Evolutionary conservation across 2,888 invertebrate species (phyloP).

Genomic region (Ommatoiulus sabulosus): DNA sequence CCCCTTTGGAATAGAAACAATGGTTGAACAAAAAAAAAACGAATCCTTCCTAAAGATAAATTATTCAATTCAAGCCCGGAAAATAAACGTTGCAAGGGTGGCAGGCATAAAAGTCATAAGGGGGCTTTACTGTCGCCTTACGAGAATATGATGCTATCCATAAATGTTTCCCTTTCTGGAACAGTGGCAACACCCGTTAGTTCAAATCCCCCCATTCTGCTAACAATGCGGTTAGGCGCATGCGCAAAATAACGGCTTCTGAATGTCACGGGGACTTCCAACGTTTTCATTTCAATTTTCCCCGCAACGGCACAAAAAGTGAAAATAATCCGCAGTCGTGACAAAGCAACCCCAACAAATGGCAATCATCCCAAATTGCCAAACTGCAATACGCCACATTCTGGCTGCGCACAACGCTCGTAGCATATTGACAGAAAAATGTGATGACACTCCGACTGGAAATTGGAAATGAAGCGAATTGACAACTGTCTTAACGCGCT

Average conservation of each 20-base stretch:
- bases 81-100: not conserved
- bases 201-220: not conserved
- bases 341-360: not conserved
- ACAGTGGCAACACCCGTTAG: not conserved
- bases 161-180: slow-evolving; percentile 31
- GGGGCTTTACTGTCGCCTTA: not conserved
- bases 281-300: not conserved
- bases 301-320: not conserved
- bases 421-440: too few relatives aligned
- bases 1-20: slow-evolving; percentile 1
- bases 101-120: not conserved
- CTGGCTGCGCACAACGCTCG: too few relatives aligned
- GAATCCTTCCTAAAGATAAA: not conserved
- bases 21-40: not conserved
- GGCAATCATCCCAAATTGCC: not conserved
- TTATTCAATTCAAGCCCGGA: slow-evolving; percentile 16
- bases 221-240: not conserved
- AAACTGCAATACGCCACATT: too few relatives aligned
- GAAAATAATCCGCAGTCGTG: not conserved
- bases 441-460: too few relatives aligned
- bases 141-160: not conserved
- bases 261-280: slow-evolving; percentile 14
- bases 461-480: too few relatives aligned
- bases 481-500: too few relatives aligned
- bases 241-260: not conserved